These are phyloP conservation scores for Microctenopoma stevenorrisi DNA, from an alignment of 2,797 vertebrate species.

Conservation along the genomic window DNA sequence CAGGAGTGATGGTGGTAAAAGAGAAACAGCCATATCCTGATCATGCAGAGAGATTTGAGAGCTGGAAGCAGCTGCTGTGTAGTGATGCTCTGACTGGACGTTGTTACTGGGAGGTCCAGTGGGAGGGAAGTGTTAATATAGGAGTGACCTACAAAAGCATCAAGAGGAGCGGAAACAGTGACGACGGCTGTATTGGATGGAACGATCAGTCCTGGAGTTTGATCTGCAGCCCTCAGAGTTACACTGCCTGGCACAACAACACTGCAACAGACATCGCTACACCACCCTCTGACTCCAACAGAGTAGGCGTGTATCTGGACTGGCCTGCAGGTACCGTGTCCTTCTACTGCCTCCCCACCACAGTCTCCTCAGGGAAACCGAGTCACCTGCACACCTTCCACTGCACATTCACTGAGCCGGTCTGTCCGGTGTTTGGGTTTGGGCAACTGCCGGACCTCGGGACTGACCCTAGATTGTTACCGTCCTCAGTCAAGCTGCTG, in stretches of 20 bases:
- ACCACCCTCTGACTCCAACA: neutral
- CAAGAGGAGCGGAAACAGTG: neutral
- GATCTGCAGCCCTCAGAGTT: neutral
- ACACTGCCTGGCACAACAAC: neutral
- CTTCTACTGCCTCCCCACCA: neutral
- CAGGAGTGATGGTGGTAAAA: neutral
- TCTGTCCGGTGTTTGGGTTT: neutral
- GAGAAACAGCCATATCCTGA: neutral
- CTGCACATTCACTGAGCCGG: neutral
- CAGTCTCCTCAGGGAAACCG: too few relatives aligned
- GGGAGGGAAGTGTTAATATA: neutral
- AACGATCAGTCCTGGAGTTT: neutral
- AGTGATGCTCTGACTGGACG: neutral
- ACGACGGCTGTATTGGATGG: neutral
- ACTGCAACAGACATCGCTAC: neutral
- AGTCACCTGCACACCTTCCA: neutral
- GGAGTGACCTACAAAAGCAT: neutral
- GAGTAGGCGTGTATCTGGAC: neutral
- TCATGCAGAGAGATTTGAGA: neutral
- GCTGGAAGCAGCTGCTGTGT: neutral
- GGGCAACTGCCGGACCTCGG: neutral
- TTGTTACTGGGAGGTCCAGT: neutral
- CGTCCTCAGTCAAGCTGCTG: constrained; percentile 20
- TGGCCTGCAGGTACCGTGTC: neutral
- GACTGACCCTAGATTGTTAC: neutral